Evolutionary conservation across 92 coral and sea anemone genomes (phyloP).

Genomic region (Meandrina meandrites): DNA sequence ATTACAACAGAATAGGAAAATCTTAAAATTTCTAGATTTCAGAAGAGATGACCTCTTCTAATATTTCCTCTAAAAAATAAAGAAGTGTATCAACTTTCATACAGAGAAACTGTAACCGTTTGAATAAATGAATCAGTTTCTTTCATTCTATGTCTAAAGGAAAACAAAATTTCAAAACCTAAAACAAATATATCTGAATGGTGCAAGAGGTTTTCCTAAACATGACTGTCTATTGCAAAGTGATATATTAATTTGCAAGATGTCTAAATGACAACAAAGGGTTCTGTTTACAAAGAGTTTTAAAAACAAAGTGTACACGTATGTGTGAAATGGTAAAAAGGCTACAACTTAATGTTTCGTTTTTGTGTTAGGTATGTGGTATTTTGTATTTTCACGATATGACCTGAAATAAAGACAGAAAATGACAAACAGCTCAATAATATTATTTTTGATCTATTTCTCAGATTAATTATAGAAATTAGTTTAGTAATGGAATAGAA

Average conservation of each 20-base stretch:
- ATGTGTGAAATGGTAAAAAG: not conserved
- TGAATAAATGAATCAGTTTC: not conserved
- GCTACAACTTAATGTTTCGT: not conserved
- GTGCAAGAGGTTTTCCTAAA: not conserved
- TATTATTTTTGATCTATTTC: not conserved
- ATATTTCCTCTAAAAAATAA: not conserved
- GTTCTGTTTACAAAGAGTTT: not conserved
- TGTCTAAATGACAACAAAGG: not conserved
- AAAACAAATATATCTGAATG: not conserved
- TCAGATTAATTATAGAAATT: no score
- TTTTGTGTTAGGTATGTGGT: not conserved
- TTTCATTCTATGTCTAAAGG: not conserved
- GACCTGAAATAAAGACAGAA: constrained; percentile 6
- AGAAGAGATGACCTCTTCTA: not conserved
- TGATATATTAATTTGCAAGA: not conserved
- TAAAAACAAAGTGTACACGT: not conserved
- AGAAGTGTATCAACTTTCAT: not conserved
- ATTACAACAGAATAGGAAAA: not conserved
- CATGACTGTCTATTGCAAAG: not conserved
- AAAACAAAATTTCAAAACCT: not conserved
- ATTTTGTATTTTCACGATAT: constrained; percentile 24
- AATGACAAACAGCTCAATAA: not conserved
- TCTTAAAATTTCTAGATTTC: not conserved
- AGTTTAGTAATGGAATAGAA: no score
- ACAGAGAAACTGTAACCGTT: not conserved